Conservation (phyloP, 2,797 vertebrate species). For the Danio aesculapii region DNA sequence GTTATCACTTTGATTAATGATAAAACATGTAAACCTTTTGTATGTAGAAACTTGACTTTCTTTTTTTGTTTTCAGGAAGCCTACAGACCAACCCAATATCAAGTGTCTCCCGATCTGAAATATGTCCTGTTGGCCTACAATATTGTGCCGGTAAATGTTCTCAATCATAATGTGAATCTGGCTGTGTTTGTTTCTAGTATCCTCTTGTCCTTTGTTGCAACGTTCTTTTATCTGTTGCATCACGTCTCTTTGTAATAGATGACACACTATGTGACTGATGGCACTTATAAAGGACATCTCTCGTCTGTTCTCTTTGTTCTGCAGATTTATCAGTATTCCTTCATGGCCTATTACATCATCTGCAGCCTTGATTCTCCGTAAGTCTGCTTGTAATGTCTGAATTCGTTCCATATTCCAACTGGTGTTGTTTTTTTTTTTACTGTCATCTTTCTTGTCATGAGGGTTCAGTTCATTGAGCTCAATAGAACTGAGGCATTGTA, state of each 20-base stretch:
- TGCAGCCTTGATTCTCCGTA: conserved; percentile 95
- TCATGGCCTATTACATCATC: conserved; percentile 91
- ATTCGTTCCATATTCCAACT: background rate
- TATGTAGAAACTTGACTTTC: background rate
- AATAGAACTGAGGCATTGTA: background rate
- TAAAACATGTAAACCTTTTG: background rate
- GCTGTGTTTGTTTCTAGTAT: background rate
- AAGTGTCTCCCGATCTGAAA: conserved; percentile 91
- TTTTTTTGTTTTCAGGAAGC: conserved; percentile 77
- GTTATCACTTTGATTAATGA: background rate
- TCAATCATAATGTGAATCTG: conserved; percentile 1
- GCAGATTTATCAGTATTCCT: conserved; percentile 93
- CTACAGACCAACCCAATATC: conserved; percentile 87
- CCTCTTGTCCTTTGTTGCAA: background rate
- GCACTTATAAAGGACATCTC: background rate
- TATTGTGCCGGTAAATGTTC: conserved; percentile 86
- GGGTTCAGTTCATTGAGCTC: conserved; percentile 4
- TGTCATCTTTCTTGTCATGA: background rate
- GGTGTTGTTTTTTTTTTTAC: background rate
- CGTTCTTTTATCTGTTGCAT: background rate
- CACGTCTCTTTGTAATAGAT: background rate
- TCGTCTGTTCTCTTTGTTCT: conserved; percentile 20
- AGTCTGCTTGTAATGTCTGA: conserved; percentile 66
- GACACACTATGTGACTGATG: background rate
- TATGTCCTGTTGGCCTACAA: conserved; percentile 91